Base-by-base conservation (phyloP, 2,113 vertebrate genomes). In the Nansenia antarctica region DNA sequence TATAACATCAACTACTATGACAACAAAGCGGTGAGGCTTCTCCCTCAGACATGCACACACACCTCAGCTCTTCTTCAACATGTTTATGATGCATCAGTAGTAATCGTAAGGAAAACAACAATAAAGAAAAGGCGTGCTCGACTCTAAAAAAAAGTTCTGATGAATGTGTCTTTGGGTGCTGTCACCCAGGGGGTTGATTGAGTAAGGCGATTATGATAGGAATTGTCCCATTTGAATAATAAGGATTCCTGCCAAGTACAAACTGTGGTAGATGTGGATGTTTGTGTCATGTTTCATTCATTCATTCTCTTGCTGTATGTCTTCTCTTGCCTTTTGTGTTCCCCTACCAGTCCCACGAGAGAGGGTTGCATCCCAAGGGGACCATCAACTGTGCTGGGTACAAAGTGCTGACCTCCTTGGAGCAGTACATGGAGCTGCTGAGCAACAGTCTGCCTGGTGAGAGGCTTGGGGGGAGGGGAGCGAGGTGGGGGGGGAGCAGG, bases 371-470 rank as follows among this genome's bases (percentile, higher is more conserved):
- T 0, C 94, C 96, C 32, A 95, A 93, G 0, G 90, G 94, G 37
- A 70, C 90, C 66, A 83, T 99, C 83, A 95, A 91, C 92, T 96
- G 94, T 0, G 95, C 96, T 0, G 95, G 97, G 24, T 97, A 96
- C 92, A 96, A 89, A 84, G 86, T 97, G 54, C 91, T 99, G 85
- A 97, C 92, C 18, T 94, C 95, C 0, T 54, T 98, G 84, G 97
- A 99, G 12, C 92, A 94, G 67, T 99, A 99, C 80, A 69, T 95
- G 73, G 96, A 96, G 22, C 89, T 98, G 18, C 87, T 96, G 59
- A 92, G 88, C 82, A 91, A 65, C 84, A 94, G 91, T 65, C 87
- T 97, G 55, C 94, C 96, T 75, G 95, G 97, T 99, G 85, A 91
- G 85, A 9, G 31, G 39, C 14, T n/a, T 31, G 32, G 22, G 59